These are phyloP conservation scores for Thereva unica DNA, from an alignment of 2,888 invertebrate species.

Conservation along the genomic window DNA sequence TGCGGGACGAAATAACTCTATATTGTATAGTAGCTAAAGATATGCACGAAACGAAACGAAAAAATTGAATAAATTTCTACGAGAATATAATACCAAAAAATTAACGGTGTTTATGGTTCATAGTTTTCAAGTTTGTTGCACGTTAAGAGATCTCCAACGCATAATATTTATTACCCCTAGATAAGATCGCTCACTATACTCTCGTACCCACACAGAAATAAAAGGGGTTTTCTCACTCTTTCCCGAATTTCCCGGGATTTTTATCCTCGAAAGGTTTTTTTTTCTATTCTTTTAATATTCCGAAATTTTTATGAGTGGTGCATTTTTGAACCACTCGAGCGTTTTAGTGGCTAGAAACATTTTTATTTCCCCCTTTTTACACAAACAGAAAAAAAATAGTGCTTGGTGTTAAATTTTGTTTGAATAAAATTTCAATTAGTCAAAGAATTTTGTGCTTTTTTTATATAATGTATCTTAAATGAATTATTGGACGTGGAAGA, in stretches of 20 bases:
- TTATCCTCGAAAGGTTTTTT: conserved; percentile 10
- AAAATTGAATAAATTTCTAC: neutral
- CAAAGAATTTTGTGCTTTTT: neutral
- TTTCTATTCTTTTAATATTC: conserved; percentile 26
- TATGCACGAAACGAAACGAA: neutral
- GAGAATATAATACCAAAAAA: conserved; percentile 18
- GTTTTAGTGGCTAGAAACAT: conserved; percentile 9
- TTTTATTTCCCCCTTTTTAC: neutral
- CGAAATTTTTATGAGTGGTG: neutral
- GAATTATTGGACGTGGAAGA: too few species aligned
- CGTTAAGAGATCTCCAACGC: conserved; percentile 6
- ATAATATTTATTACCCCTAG: conserved; percentile 1
- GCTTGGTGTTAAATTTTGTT: neutral
- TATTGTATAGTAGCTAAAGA: neutral
- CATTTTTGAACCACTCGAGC: conserved; percentile 10
- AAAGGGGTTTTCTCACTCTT: too few species aligned
- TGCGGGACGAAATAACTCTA: neutral
- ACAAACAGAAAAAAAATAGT: too few species aligned
- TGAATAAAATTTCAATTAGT: conserved; percentile 31
- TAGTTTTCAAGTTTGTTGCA: conserved; percentile 8
- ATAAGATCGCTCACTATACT: conserved; percentile 7
- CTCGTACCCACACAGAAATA: too few species aligned
- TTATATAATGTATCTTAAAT: too few species aligned
- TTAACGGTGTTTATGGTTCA: conserved; percentile 41
- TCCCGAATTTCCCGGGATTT: neutral